Base-by-base conservation (phyloP, 2,888 invertebrate genomes). In the Corythucha ciliata region DNA sequence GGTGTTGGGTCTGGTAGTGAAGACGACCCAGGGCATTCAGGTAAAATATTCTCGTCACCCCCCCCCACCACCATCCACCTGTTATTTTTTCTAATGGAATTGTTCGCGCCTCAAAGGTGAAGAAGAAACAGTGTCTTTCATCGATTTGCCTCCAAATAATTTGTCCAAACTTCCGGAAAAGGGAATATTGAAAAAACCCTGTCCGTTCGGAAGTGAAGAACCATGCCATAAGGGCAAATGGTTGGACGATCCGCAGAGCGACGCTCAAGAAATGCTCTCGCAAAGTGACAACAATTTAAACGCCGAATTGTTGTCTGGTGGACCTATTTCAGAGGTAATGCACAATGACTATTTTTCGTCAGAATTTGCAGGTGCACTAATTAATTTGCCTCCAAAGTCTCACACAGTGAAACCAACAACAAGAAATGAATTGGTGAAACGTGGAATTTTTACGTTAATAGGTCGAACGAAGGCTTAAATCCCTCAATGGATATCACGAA, bases 401-500 rank as follows among this genome's bases (percentile, higher is more conserved):
- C n/a, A n/a, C n/a, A n/a, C n/a, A n/a, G n/a, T n/a, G n/a, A n/a
- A n/a, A n/a, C n/a, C n/a, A n/a, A n/a, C n/a, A n/a, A n/a, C n/a
- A n/a, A n/a, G 8, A n/a, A 10, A 29, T n/a, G 29, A 29, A 29
- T 8, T n/a, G 10, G n/a, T 29, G n/a, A 29, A 29, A 29, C 29
- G 29, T 8, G n/a, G 8, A n/a, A 29, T 10, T 29, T 8, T 22
- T 7, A 12, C 4, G 36, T 53, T 10, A 12, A 10, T 29, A 61
- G 62, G 83, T 87, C 68, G 88, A 90, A 65, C 77, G 88, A 62
- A 89, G 86, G 42, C 74, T 89, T n/a, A 85, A 86, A 74, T 85
- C 83, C 55, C 74, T 91, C 36, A 89, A 90, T 67, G 91, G 90
- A 34, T 92, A 92, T 70, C 91, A 91, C 69, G 91, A 90, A 65